Percentiles rank a stretch among this genome's conserved stretches.
Conservation (phyloP, 2,797 vertebrate genomes). For the Leontocebus nigricollis region DNA sequence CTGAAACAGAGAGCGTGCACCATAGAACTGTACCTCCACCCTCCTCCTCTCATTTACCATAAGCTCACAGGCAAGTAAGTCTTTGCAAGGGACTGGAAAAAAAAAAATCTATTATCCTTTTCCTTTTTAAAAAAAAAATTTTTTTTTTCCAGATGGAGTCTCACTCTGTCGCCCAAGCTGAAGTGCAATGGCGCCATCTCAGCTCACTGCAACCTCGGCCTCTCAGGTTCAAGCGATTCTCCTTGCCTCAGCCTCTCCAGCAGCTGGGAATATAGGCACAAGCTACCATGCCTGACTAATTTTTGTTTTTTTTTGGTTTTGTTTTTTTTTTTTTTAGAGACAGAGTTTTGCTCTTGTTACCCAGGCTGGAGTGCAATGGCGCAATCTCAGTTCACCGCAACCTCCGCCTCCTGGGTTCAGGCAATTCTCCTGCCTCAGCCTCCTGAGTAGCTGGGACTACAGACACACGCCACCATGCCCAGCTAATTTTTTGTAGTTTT, state of each 20-base stretch:
- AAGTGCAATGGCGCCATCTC: background rate
- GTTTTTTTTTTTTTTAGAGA: too few relatives aligned
- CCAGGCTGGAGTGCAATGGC: too few relatives aligned
- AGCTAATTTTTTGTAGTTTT: too few relatives aligned
- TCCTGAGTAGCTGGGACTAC: too few relatives aligned
- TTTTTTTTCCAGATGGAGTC: background rate
- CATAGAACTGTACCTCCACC: background rate
- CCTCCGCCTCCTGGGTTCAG: too few relatives aligned
- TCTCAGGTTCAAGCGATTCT: background rate
- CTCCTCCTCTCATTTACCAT: background rate
- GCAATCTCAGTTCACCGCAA: too few relatives aligned
- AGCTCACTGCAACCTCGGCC: background rate
- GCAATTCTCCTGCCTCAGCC: too few relatives aligned
- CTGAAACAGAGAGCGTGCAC: constrained; percentile 82
- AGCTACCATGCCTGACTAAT: too few relatives aligned
- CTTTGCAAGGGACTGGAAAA: background rate
- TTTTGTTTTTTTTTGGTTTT: background rate
- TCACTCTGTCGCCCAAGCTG: background rate
- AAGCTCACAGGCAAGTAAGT: background rate
- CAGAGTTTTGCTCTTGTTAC: too few relatives aligned
- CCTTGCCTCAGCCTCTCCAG: background rate
- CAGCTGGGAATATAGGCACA: background rate
- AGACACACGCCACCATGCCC: too few relatives aligned
- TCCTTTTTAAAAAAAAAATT: background rate
- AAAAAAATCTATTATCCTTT: background rate